Percentiles rank a stretch among this genome's conserved stretches.
These are phyloP conservation scores for Heloderma charlesbogerti DNA, from an alignment of 2,113 vertebrate species.

Conservation along the genomic window DNA sequence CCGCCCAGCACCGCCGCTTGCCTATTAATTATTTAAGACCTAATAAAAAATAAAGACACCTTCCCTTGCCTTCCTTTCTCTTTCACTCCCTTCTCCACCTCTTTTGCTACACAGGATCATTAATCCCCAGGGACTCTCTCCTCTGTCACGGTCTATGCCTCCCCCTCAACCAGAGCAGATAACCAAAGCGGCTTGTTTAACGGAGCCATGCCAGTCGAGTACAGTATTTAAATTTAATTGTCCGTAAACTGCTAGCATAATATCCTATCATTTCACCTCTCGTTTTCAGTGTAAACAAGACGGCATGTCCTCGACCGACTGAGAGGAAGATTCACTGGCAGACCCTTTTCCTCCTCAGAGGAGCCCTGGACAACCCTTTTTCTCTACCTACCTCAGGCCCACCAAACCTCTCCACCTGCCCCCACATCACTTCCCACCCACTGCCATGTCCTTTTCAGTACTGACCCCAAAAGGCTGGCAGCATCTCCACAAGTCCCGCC, in stretches of 20 bases:
- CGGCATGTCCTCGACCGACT: not conserved
- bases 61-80: not conserved
- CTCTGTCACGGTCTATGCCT: not conserved
- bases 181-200: conserved; percentile 3
- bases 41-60: conserved; percentile 36
- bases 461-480: not conserved
- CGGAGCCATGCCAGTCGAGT: not conserved
- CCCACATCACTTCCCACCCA: too few species aligned
- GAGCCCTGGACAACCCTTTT: not conserved
- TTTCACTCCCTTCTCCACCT: not conserved
- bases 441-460: not conserved
- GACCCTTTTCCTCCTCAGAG: too few species aligned
- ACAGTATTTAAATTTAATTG: conserved; percentile 33
- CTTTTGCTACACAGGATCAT: not conserved
- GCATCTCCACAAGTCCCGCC: not conserved
- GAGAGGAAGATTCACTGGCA: not conserved
- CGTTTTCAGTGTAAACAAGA: conserved; percentile 35
- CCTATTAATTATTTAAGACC: conserved; percentile 71
- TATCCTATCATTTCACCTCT: conserved; percentile 38
- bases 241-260: conserved; percentile 34
- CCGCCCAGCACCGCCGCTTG: conserved; percentile 46
- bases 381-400: not conserved
- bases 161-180: not conserved
- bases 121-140: conserved; percentile 19
- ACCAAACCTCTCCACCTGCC: not conserved